Evolutionary conservation across 1,140 invertebrate genomes (phyloP).

Genomic region (Pentalonia nigronervosa): DNA sequence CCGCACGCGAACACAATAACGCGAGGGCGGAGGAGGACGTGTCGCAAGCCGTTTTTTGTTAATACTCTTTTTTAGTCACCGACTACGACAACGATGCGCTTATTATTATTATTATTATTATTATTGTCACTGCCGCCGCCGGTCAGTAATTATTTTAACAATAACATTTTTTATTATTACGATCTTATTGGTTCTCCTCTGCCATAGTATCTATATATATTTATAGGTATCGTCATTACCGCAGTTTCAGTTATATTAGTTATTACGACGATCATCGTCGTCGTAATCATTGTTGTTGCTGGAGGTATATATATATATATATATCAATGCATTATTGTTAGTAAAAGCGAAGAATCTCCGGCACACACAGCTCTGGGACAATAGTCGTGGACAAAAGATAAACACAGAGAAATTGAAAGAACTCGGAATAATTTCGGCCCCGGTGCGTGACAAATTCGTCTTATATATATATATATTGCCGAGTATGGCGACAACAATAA

Average conservation of each 20-base stretch:
- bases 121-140: not conserved
- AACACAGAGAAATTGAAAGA: not conserved
- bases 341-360: not conserved
- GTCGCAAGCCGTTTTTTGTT: not conserved
- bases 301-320: not conserved
- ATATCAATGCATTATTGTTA: not conserved
- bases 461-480: not conserved
- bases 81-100: not conserved
- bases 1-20: not conserved
- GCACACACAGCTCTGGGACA: not conserved
- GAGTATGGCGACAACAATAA: not conserved
- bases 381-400: not conserved
- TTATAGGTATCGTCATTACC: not conserved
- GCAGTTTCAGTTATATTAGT: not conserved
- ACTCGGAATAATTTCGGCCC: not conserved
- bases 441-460: constrained; percentile 15
- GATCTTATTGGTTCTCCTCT: not conserved
- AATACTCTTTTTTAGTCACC: not conserved
- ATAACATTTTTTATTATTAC: not conserved
- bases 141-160: not conserved
- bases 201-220: not conserved
- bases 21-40: constrained; percentile 26
- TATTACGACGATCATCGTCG: not conserved
- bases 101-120: not conserved
- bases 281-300: not conserved